Evolutionary conservation across 1,140 invertebrate species (phyloP).

Genomic region (Drosophila watanabei): DNA sequence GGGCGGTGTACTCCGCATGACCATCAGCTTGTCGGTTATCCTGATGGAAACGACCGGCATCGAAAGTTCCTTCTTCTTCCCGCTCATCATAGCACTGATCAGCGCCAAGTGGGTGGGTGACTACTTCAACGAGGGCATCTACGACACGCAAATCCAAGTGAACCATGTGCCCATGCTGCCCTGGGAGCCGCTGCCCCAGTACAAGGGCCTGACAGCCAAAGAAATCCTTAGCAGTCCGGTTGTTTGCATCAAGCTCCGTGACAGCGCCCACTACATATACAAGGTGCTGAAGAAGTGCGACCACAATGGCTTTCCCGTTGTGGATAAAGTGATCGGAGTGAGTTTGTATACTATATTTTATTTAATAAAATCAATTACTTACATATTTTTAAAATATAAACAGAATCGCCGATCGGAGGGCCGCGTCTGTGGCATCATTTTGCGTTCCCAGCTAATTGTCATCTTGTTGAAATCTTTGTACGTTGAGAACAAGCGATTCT

Average conservation of each 20-base stretch:
- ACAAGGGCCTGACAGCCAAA: slow-evolving; percentile 93
- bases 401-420: slow-evolving; percentile 89
- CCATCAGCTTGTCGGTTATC: slow-evolving; percentile 97
- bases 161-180: slow-evolving; percentile 92
- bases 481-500: slow-evolving; percentile 90
- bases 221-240: slow-evolving; percentile 97
- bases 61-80: slow-evolving; percentile 96
- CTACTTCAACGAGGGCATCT: slow-evolving; percentile 99
- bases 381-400: slow-evolving; percentile 19
- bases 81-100: slow-evolving; percentile 96
- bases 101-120: slow-evolving; percentile 99
- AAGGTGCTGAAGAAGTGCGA: slow-evolving; percentile 92
- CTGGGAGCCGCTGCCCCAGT: slow-evolving; percentile 96
- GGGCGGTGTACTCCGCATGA: slow-evolving; percentile 99
- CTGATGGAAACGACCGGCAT: slow-evolving; percentile 97
- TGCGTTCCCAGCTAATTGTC: slow-evolving; percentile 96
- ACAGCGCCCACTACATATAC: slow-evolving; percentile 94
- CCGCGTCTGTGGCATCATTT: slow-evolving; percentile 93
- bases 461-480: slow-evolving; percentile 95
- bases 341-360: slow-evolving; percentile 1
- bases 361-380: not conserved
- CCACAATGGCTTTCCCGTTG: slow-evolving; percentile 98
- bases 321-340: slow-evolving; percentile 87
- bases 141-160: slow-evolving; percentile 96
- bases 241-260: slow-evolving; percentile 91